A percentile compares a stretch with the other conserved stretches of the same genome.
Evolutionary conservation across 2,797 vertebrate species (phyloP).

Genomic region (Neostethus bicornis): DNA sequence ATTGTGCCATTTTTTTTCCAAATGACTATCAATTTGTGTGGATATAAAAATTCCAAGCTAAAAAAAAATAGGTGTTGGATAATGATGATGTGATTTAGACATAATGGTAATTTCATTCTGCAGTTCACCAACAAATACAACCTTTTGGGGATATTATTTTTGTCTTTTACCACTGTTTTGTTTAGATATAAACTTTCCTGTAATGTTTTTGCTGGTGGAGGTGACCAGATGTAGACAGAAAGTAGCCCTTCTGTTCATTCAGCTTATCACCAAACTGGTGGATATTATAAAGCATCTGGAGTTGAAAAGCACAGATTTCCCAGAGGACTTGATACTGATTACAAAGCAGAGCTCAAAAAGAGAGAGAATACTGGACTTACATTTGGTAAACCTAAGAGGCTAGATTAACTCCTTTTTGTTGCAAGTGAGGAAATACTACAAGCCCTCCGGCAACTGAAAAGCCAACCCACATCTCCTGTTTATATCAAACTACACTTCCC

Average conservation of each 20-base stretch:
- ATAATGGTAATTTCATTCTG: background rate
- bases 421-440: constrained; percentile 2
- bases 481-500: too few relatives aligned
- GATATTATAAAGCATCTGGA: constrained; percentile 13
- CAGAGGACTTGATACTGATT: background rate
- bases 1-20: constrained; percentile 8
- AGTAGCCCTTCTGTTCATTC: background rate
- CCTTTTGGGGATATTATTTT: background rate
- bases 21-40: background rate
- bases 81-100: too few relatives aligned
- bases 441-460: constrained; percentile 3
- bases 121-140: background rate
- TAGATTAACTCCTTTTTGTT: background rate
- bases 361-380: background rate
- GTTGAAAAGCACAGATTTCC: constrained; percentile 2
- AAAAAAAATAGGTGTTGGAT: too few relatives aligned
- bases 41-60: background rate
- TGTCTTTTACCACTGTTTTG: background rate
- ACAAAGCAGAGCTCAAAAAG: background rate
- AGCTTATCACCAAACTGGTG: background rate
- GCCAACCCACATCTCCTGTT: background rate
- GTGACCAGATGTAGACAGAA: background rate
- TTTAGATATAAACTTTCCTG: background rate
- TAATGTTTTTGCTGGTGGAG: background rate
- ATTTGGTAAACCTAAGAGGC: background rate